Evolutionary conservation across 2,797 vertebrate genomes (phyloP).

Genomic region (Aeoliscus strigatus): DNA sequence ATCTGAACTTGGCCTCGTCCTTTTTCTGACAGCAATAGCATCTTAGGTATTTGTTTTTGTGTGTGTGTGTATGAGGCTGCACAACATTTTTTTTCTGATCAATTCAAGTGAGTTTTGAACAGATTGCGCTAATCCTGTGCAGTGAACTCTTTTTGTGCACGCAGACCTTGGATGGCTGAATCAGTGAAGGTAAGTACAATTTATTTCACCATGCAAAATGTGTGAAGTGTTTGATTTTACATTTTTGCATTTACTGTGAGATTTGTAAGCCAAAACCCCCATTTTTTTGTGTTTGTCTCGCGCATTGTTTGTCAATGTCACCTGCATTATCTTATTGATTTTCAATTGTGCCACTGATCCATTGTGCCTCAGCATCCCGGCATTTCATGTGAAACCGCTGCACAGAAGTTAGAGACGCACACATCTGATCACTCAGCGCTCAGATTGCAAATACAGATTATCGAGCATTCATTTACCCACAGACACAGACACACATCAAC

Average conservation of each 20-base stretch:
- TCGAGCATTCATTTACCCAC: no score
- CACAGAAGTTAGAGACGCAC: slow-evolving; percentile 10
- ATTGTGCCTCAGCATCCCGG: slow-evolving; percentile 14
- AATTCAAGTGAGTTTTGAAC: slow-evolving; percentile 33
- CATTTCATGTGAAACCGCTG: slow-evolving; percentile 14
- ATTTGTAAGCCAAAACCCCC: neutral
- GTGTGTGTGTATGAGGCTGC: no score
- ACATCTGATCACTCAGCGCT: no score
- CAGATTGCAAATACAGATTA: no score
- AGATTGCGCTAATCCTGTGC: slow-evolving; percentile 48
- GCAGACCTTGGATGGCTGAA: slow-evolving; percentile 57
- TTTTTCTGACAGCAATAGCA: no score
- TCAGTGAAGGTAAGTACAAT: slow-evolving; percentile 66
- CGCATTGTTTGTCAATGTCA: slow-evolving; percentile 20
- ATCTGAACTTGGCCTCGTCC: no score
- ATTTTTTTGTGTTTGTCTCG: neutral
- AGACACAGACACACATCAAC: slow-evolving; percentile 1
- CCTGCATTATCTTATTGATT: slow-evolving; percentile 40
- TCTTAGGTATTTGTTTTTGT: no score
- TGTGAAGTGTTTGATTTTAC: slow-evolving; percentile 1
- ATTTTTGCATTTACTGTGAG: slow-evolving; percentile 7
- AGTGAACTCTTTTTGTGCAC: slow-evolving; percentile 24
- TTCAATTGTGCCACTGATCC: slow-evolving; percentile 26
- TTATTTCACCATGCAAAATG: slow-evolving; percentile 35
- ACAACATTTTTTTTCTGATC: slow-evolving; percentile 11